Conservation (phyloP, 1,140 invertebrate species). For the Rhopalosiphum maidis region DNA sequence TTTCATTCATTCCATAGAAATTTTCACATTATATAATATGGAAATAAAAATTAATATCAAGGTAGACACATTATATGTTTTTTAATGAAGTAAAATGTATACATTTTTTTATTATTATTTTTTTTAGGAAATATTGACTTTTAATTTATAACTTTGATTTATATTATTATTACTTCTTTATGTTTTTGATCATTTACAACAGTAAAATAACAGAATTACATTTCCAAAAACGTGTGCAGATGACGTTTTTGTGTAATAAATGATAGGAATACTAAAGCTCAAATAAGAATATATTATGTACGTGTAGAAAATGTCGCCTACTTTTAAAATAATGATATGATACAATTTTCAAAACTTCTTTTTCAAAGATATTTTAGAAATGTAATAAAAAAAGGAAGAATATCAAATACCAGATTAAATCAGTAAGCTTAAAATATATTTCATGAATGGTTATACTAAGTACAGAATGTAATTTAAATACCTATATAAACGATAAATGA, state of each 20-base stretch:
- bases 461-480: neutral
- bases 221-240: neutral
- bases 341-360: neutral
- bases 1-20: neutral
- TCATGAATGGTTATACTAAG: neutral
- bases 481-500: neutral
- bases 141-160: neutral
- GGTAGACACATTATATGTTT: neutral
- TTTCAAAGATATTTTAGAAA: neutral
- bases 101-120: neutral
- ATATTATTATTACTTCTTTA: neutral
- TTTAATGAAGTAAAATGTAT: neutral
- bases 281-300: neutral
- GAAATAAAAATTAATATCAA: neutral
- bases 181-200: neutral
- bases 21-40: neutral
- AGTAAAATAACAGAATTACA: neutral
- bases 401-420: neutral
- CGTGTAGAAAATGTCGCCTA: neutral
- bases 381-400: constrained; percentile 7
- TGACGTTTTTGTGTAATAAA: neutral
- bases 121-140: neutral
- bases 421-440: neutral
- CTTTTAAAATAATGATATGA: neutral
- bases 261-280: neutral